Base-by-base conservation (phyloP, 2,113 vertebrate genomes). In the Nerophis ophidion region DNA sequence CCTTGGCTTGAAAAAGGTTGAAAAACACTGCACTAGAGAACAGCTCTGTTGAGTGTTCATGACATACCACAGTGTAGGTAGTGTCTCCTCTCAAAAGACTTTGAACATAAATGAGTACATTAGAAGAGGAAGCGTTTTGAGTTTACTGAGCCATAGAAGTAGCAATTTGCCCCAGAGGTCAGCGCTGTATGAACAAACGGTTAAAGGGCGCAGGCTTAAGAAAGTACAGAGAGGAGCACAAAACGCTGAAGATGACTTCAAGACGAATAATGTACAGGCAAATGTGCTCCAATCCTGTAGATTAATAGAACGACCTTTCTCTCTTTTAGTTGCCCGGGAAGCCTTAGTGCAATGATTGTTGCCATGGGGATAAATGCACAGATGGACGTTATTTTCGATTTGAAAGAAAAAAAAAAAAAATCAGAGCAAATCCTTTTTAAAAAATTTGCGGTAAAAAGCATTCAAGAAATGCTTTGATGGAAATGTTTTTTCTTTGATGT, bases 121-220 rank as follows among this genome's bases (percentile, higher is more conserved):
- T 57, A 55, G 66, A 57, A 63, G 12, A 26, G 48, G 53, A 62
- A 68, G 42, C 36, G 15, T 48, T 57, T 45, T 14, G n/a, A 48
- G 57, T 61, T 51, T 65, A 81, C 33, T 61, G 61, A 72, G 49
- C 61, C 68, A 60, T 57, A 64, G 55, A 55, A 50, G 74, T 66
- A 69, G 69, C 65, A 54, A 63, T 77, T 72, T 74, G 59, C 66
- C 48, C 51, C 72, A 78, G 81, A 75, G 78, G 74, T 84, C 76
- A 16, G 52, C 65, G 52, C 48, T 56, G 58, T 53, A 71, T 73
- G 61, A 73, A 64, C 50, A 65, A 70, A 55, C 13, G 16, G 14
- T 9, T 70, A 81, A 71, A 64, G 65, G 74, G 68, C 59, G 48
- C 7, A 52, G 42, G 47, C 36, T 48, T 50, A 51, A 34, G 26